These are phyloP conservation scores for Blastobasis adustella DNA, from an alignment of 2,888 invertebrate genomes.

Conservation along the genomic window DNA sequence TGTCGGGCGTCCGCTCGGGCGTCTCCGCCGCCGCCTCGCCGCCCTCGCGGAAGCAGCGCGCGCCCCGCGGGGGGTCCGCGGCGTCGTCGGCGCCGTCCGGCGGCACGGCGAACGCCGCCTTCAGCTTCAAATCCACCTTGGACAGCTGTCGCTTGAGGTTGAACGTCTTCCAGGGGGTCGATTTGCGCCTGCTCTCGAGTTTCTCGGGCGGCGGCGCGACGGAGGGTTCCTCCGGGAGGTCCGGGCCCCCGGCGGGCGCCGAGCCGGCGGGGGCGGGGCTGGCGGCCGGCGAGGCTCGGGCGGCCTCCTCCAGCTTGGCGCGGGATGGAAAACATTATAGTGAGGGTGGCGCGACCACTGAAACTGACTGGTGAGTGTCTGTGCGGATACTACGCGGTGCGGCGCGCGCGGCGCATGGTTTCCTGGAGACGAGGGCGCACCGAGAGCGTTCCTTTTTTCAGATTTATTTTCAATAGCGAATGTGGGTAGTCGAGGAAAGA, in stretches of 20 bases:
- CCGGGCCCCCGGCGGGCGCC: slow-evolving; percentile 28
- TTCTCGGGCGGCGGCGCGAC: slow-evolving; percentile 26
- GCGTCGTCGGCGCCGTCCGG: slow-evolving; percentile 49
- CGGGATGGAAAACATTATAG: slow-evolving; percentile 44
- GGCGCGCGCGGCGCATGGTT: slow-evolving; percentile 10
- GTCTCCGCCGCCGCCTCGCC: slow-evolving; percentile 38
- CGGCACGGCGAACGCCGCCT: slow-evolving; percentile 75
- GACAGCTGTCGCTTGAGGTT: slow-evolving; percentile 88
- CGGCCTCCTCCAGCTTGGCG: slow-evolving; percentile 50
- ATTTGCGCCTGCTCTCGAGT: slow-evolving; percentile 75
- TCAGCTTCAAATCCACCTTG: slow-evolving; percentile 84
- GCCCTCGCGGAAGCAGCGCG: slow-evolving; percentile 39
- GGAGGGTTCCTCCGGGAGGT: slow-evolving; percentile 22
- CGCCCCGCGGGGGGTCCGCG: slow-evolving; percentile 28
- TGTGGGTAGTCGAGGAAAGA: no score
- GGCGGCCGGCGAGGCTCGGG: slow-evolving; percentile 12
- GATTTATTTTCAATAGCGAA: no score
- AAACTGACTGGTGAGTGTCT: slow-evolving; percentile 13
- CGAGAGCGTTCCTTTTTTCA: neutral
- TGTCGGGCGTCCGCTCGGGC: slow-evolving; percentile 30
- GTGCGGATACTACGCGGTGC: slow-evolving; percentile 11
- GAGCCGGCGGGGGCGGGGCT: slow-evolving; percentile 21
- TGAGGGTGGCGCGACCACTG: slow-evolving; percentile 35
- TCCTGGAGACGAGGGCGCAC: neutral
- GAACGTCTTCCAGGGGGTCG: slow-evolving; percentile 84